phyloP scores from a whole-genome alignment of 2,888 invertebrate genomes.

The Phyllotreta striolata region DNA sequence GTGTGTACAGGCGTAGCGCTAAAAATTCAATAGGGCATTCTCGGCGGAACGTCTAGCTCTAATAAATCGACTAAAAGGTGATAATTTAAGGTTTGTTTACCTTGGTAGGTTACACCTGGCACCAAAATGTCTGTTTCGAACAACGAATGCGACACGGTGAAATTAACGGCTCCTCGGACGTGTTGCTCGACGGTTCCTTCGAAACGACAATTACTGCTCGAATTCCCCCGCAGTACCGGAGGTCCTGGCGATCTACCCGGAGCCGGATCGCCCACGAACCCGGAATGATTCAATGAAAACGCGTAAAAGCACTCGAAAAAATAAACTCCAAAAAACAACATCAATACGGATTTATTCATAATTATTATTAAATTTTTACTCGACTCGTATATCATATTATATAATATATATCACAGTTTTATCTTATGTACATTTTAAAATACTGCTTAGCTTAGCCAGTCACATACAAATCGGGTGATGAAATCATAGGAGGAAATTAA shows the following conservation, averaged over 20 bases:
- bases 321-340: constrained; percentile 24
- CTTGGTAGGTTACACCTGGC: constrained; percentile 66
- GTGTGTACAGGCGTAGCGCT: too few species aligned
- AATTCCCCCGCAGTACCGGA: constrained; percentile 53
- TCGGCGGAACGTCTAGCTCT: background rate
- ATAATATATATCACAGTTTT: constrained; percentile 21
- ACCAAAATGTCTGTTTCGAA: constrained; percentile 64
- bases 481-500: constrained; percentile 10
- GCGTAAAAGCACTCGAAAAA: constrained; percentile 19
- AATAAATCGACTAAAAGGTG: background rate
- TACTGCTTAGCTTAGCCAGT: constrained; percentile 20
- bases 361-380: background rate
- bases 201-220: constrained; percentile 24
- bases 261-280: constrained; percentile 67
- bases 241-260: constrained; percentile 74
- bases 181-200: constrained; percentile 32
- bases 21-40: too few species aligned
- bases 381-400: background rate
- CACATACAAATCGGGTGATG: constrained; percentile 36
- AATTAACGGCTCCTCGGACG: constrained; percentile 62
- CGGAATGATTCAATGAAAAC: constrained; percentile 27
- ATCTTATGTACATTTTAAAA: constrained; percentile 12
- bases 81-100: constrained; percentile 57
- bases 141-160: constrained; percentile 64
- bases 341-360: constrained; percentile 24